Conservation (phyloP, 2,797 vertebrate species). For the Sylvilagus floridanus region DNA sequence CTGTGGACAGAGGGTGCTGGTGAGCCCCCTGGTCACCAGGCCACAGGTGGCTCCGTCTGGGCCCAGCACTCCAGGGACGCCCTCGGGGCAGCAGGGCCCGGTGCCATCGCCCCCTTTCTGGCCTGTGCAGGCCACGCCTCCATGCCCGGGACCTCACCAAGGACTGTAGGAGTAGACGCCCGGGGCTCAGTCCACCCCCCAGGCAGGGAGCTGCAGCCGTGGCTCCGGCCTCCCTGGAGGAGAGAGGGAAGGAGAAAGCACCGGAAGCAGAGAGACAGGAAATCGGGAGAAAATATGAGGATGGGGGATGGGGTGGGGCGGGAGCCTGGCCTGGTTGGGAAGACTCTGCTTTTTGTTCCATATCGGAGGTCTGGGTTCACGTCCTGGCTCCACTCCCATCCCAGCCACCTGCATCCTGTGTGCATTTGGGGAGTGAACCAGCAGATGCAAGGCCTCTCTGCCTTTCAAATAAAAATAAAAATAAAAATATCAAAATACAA, state of each 20-base stretch:
- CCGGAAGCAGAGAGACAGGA: not conserved
- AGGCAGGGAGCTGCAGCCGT: too few species aligned
- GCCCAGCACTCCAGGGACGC: not conserved
- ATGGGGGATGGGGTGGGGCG: too few species aligned
- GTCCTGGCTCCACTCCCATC: too few species aligned
- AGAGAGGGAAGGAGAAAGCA: not conserved
- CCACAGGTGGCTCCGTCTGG: not conserved
- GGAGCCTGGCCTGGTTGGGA: too few species aligned
- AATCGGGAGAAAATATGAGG: not conserved
- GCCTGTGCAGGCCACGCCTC: fast-evolving
- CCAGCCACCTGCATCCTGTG: too few species aligned
- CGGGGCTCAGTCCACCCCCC: fast-evolving
- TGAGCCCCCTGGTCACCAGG: not conserved
- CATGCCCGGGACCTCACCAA: not conserved
- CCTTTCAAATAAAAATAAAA: too few species aligned
- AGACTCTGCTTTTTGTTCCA: too few species aligned
- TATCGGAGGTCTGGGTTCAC: too few species aligned
- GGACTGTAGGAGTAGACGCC: not conserved
- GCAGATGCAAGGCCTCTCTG: too few species aligned
- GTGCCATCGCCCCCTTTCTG: not conserved
- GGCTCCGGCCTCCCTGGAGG: not conserved
- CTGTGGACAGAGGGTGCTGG: not conserved
- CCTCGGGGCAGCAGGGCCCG: not conserved
- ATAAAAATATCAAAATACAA: not conserved
- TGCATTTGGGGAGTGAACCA: too few species aligned